A percentile compares a stretch with the other conserved stretches of the same genome.
These are phyloP conservation scores for Erpetoichthys calabaricus DNA, from an alignment of 2,797 vertebrate species.

Conservation along the genomic window DNA sequence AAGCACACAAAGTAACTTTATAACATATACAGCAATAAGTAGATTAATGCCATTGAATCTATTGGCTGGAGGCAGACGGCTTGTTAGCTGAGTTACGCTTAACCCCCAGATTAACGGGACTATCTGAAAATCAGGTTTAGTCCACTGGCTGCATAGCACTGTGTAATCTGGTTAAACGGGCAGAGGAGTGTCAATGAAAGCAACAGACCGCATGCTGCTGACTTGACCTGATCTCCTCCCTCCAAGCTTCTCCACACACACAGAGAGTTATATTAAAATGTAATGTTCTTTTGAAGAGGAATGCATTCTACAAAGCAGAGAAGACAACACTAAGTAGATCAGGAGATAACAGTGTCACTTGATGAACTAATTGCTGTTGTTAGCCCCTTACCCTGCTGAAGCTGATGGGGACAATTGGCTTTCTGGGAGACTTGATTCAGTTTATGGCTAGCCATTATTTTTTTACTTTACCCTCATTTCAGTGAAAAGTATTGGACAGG, in stretches of 20 bases:
- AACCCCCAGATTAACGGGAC: conserved; percentile 30
- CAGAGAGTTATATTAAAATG: conserved; percentile 12
- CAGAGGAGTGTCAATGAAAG: conserved; percentile 30
- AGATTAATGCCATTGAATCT: conserved; percentile 7
- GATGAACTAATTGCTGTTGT: not conserved
- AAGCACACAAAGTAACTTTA: not conserved
- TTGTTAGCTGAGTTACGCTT: conserved; percentile 11
- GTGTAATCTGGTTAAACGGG: conserved; percentile 60
- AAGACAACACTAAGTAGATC: not conserved
- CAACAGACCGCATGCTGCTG: conserved; percentile 22
- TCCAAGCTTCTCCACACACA: not conserved
- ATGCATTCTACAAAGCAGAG: conserved; percentile 2
- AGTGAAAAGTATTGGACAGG: too few species aligned
- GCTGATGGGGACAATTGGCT: too few species aligned
- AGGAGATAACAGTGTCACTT: conserved; percentile 1
- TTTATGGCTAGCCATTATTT: too few species aligned
- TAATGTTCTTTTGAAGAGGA: conserved; percentile 9
- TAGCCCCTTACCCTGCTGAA: too few species aligned
- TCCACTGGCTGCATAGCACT: conserved; percentile 26
- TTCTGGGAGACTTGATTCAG: too few species aligned
- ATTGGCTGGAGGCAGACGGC: conserved; percentile 6
- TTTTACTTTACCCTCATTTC: too few species aligned
- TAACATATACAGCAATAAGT: not conserved
- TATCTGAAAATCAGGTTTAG: conserved; percentile 25
- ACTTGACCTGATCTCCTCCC: conserved; percentile 10